Evolutionary conservation across 2,113 vertebrate species (phyloP).

Genomic region (Setophaga coronata): DNA sequence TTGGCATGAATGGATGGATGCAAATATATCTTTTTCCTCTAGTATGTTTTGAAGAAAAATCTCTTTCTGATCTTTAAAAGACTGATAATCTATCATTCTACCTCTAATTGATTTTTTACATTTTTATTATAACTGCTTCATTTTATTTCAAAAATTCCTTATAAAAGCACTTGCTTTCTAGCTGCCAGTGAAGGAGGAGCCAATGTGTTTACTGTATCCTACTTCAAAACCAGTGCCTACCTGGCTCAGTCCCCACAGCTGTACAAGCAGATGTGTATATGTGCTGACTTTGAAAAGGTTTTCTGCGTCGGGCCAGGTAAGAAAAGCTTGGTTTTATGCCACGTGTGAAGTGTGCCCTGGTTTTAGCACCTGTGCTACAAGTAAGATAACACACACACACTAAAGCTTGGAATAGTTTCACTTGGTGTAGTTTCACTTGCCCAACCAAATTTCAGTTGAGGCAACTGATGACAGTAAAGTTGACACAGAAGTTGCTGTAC

Average conservation of each 20-base stretch:
- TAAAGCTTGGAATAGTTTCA: constrained; percentile 36
- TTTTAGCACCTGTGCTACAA: neutral
- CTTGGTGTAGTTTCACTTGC: constrained; percentile 10
- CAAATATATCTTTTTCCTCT: neutral
- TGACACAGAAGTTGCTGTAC: neutral
- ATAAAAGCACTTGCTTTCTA: constrained; percentile 68
- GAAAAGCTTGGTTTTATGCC: neutral
- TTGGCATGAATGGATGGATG: neutral
- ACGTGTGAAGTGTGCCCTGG: neutral
- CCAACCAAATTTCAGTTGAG: neutral
- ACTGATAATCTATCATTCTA: neutral
- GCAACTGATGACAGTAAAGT: neutral
- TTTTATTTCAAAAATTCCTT: neutral
- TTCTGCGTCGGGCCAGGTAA: constrained; percentile 97
- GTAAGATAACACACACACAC: neutral
- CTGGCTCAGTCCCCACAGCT: constrained; percentile 98
- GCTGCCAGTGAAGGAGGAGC: constrained; percentile 98
- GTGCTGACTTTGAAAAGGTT: constrained; percentile 98
- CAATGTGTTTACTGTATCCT: constrained; percentile 98
- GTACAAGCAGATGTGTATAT: constrained; percentile 99
- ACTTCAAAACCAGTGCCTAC: constrained; percentile 98
- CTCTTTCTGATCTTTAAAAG: neutral
- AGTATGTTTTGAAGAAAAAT: neutral
- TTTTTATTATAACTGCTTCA: neutral
- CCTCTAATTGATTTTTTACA: neutral